A percentile compares a stretch with the other conserved stretches of the same genome.
Conservation (phyloP, 2,888 invertebrate genomes). For the Drosophila sordidula region DNA sequence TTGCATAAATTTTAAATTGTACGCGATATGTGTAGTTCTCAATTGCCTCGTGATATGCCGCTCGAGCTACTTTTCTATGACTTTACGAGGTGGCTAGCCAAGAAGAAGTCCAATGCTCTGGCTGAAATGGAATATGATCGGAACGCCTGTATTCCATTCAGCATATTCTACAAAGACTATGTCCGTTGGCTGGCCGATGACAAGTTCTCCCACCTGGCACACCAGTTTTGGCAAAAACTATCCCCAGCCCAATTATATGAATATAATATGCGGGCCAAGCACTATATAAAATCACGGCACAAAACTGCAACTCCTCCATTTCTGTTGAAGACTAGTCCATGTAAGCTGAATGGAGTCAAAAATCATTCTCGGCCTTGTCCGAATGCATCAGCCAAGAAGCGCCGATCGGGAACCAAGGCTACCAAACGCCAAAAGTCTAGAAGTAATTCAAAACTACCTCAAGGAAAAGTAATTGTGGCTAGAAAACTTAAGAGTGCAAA, state of each 20-base stretch:
- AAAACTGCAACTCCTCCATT: too few species aligned
- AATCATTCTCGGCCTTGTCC: background rate
- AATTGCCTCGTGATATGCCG: background rate
- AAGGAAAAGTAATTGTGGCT: background rate
- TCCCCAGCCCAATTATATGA: background rate
- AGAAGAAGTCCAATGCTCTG: background rate
- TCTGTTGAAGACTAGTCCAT: too few species aligned
- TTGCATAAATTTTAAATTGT: background rate
- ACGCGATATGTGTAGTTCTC: background rate
- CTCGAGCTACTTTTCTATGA: background rate
- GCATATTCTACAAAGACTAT: constrained; percentile 13
- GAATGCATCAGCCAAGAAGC: background rate
- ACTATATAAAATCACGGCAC: too few species aligned
- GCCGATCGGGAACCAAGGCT: background rate
- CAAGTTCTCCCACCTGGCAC: background rate
- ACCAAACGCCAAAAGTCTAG: background rate
- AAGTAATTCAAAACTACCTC: background rate
- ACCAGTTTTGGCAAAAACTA: constrained; percentile 9
- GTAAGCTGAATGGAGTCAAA: background rate
- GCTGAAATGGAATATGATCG: too few species aligned
- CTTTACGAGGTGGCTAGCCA: background rate
- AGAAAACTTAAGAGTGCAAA: background rate
- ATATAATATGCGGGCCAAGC: background rate
- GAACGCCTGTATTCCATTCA: background rate
- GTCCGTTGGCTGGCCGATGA: constrained; percentile 7